Base-by-base conservation (phyloP, 2,888 invertebrate genomes). In the Limnephilus auricula region DNA sequence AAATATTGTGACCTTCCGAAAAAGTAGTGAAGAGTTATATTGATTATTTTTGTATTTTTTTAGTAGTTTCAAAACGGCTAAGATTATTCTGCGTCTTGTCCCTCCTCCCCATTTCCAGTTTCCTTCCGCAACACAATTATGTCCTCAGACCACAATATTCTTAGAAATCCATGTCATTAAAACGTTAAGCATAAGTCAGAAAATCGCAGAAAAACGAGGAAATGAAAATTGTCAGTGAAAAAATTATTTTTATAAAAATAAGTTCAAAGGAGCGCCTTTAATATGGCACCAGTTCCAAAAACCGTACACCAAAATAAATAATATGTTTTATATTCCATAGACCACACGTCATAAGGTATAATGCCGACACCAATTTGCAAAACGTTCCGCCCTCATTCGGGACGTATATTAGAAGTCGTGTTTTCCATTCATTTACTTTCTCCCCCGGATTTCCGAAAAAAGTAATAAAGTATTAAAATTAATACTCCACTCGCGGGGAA, bases 381-480 rank as follows among this genome's bases (percentile, higher is more conserved):
- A 65, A 65, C 65, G 65, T 65, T 65, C 65, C n/a, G 9, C 65
- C 65, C 65, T 65, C 65, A 65, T 65, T 65, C 65, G 65, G 65
- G 65, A 65, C 65, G 65, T 65, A 65, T 65, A 65, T 65, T 65
- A 65, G 65, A n/a, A 65, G 25, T 65, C 65, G 37, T 32, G 32
- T 31, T 82, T 82, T 37, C 82, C 82, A 82, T 82, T 82, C 82
- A 82, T 25, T 34, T 34, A 37, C 32, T 32, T 34, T 37, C 25
- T 37, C 82, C 82, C 82, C 18, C 5, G 82, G 80, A 82, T 25
- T 82, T 82, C 0, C 82, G 37, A 82, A 82, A 65, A 82, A 82
- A 82, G 37, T 89, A 32, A 65, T 45, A 30, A 85, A 90, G 85
- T 85, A 90, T 90, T 90, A 90, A 90, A 84, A 90, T 90, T 90